Evolutionary conservation across 2,888 invertebrate genomes (phyloP).

Genomic region (Macropis europaea): DNA sequence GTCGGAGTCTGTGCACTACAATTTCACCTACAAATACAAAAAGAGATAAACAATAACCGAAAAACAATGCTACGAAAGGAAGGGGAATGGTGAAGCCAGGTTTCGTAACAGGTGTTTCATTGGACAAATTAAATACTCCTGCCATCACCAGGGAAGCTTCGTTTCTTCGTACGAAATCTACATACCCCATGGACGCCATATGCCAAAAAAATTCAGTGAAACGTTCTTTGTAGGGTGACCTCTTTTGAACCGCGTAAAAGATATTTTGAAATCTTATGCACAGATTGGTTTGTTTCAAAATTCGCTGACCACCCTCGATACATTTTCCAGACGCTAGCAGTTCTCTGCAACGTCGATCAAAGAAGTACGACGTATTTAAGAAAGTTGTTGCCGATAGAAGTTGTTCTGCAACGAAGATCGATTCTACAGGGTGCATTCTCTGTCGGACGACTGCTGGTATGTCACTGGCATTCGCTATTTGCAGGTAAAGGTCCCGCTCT

Average conservation of each 20-base stretch:
- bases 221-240: not conserved
- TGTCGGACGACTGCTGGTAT: not conserved
- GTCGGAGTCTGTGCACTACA: not conserved
- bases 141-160: fast-evolving
- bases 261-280: not conserved
- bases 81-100: not conserved
- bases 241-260: not conserved
- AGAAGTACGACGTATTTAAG: not conserved
- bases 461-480: not conserved
- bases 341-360: not conserved
- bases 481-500: not conserved
- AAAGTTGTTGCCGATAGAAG: fast-evolving
- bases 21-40: not conserved
- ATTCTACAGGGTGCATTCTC: not conserved
- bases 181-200: not conserved
- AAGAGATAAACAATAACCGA: not conserved
- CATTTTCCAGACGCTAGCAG: not conserved
- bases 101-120: not conserved
- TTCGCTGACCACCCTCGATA: not conserved
- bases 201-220: not conserved
- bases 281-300: not conserved
- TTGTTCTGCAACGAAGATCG: fast-evolving
- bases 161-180: fast-evolving
- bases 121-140: fast-evolving
- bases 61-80: not conserved